Percentiles rank a stretch among this genome's conserved stretches.
These are phyloP conservation scores for Listrodromus nycthemerus DNA, from an alignment of 2,888 invertebrate species.

Conservation along the genomic window DNA sequence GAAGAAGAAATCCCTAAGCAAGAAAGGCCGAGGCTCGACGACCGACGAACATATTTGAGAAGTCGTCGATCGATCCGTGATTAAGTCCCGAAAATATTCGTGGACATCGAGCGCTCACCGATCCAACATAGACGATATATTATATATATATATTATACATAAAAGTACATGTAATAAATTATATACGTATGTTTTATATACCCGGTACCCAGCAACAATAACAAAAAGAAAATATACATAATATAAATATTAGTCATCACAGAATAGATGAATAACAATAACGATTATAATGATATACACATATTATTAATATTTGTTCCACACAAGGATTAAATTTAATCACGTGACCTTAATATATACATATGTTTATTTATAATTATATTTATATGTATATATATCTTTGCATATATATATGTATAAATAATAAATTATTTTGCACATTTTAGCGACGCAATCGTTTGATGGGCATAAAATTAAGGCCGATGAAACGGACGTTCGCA, in stretches of 20 bases:
- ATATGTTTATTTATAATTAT: too few relatives aligned
- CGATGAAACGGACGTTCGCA: constrained; percentile 21
- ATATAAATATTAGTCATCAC: constrained; percentile 55
- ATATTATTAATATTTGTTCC: constrained; percentile 41
- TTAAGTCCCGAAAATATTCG: constrained; percentile 10
- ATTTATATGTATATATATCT: constrained; percentile 16
- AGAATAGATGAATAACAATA: constrained; percentile 51
- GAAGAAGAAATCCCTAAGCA: constrained; percentile 16
- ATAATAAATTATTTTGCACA: constrained; percentile 49
- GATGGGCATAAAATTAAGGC: constrained; percentile 21
- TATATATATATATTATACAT: constrained; percentile 47
- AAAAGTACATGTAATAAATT: constrained; percentile 57
- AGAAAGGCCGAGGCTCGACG: constrained; percentile 44
- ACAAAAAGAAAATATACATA: constrained; percentile 37
- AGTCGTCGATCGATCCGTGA: background rate
- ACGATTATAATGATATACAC: constrained; percentile 19
- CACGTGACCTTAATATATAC: constrained; percentile 38
- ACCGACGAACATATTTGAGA: constrained; percentile 1
- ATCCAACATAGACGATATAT: constrained; percentile 55
- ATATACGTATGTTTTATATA: constrained; percentile 66
- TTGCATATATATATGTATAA: background rate
- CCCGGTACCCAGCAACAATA: constrained; percentile 56
- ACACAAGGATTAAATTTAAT: constrained; percentile 43
- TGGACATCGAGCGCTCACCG: constrained; percentile 57
- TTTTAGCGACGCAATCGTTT: constrained; percentile 44